Evolutionary conservation across 2,113 vertebrate genomes (phyloP).

Genomic region (Hypanus sabinus): DNA sequence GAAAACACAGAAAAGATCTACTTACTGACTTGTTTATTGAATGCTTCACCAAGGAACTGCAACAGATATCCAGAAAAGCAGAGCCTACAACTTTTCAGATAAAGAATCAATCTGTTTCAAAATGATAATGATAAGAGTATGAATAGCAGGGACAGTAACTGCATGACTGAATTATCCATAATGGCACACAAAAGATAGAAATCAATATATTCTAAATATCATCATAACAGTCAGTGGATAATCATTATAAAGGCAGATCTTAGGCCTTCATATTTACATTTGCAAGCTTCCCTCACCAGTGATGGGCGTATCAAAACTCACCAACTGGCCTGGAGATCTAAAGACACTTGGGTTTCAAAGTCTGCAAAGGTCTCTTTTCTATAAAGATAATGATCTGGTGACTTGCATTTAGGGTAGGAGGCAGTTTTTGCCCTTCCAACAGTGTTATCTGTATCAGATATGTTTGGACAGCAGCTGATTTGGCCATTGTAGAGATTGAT

Average conservation of each 20-base stretch:
- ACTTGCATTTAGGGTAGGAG: background rate
- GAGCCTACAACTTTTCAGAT: background rate
- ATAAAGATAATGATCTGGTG: background rate
- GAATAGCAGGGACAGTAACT: background rate
- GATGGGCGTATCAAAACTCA: background rate
- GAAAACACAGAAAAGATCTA: background rate
- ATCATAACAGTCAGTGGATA: background rate
- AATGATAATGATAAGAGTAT: background rate
- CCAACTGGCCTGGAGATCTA: background rate
- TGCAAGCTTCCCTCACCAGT: background rate
- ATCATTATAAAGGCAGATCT: background rate
- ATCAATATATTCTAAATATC: background rate
- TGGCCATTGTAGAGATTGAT: background rate
- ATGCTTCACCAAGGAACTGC: background rate
- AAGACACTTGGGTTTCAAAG: background rate
- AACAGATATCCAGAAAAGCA: background rate
- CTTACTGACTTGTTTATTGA: background rate
- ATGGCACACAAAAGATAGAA: background rate
- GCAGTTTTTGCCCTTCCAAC: background rate
- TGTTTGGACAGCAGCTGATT: background rate
- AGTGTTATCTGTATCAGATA: background rate
- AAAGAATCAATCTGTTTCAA: background rate
- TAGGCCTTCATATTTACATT: background rate
- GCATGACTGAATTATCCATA: background rate
- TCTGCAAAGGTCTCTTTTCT: background rate